These are phyloP conservation scores for Spisula subtruncata DNA, from an alignment of 2,888 invertebrate species.

Conservation along the genomic window DNA sequence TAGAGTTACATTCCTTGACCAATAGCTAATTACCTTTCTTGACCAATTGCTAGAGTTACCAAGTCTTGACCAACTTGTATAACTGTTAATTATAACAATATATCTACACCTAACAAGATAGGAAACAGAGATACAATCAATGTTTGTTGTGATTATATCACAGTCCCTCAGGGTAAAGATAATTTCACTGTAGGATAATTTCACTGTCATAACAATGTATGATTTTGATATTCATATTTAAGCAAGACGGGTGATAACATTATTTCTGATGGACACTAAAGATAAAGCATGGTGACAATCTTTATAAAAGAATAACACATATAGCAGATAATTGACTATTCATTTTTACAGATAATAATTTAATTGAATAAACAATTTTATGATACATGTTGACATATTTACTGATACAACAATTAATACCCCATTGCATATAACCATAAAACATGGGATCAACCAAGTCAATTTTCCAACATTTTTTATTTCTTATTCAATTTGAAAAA, in stretches of 20 bases:
- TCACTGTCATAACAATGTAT: background rate
- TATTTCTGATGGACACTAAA: background rate
- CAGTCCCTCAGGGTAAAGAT: background rate
- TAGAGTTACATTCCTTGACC: no score
- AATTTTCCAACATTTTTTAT: background rate
- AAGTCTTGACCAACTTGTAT: background rate
- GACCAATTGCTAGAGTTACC: no score
- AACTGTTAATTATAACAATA: background rate
- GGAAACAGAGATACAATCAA: background rate
- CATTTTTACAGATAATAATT: background rate
- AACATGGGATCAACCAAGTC: background rate
- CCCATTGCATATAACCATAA: background rate
- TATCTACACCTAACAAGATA: background rate
- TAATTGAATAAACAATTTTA: background rate
- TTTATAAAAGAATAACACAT: background rate
- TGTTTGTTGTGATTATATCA: background rate
- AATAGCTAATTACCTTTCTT: no score
- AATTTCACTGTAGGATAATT: constrained; percentile 4
- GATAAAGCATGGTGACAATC: background rate
- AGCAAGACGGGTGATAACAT: background rate
- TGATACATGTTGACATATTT: background rate
- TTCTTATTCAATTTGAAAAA: background rate
- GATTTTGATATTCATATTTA: background rate
- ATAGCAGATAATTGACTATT: constrained; percentile 2
- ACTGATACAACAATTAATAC: background rate